A percentile compares a stretch with the other conserved stretches of the same genome.
Evolutionary conservation across 2,888 invertebrate genomes (phyloP).

Genomic region (Hirtodrosophila alboralis): DNA sequence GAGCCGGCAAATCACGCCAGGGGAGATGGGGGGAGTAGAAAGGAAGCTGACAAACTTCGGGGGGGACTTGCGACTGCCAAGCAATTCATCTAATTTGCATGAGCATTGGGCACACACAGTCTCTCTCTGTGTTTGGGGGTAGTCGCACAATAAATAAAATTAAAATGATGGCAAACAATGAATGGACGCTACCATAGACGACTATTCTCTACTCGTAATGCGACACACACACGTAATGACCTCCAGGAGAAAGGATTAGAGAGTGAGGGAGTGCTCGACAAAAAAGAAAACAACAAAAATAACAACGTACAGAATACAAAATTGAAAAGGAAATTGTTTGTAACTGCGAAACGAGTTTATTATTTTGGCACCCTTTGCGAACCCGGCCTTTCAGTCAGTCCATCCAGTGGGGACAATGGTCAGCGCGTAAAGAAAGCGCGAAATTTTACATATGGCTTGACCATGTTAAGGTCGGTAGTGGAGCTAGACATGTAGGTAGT

Average conservation of each 20-base stretch:
- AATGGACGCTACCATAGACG: conserved; percentile 50
- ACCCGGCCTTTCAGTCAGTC: conserved; percentile 9
- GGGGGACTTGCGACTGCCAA: conserved; percentile 49
- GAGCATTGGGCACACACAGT: conserved; percentile 60
- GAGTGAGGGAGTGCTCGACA: conserved; percentile 7
- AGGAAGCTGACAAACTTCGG: conserved; percentile 41
- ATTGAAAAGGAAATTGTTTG: conserved; percentile 84
- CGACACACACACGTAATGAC: conserved; percentile 81
- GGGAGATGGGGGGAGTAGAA: conserved; percentile 3
- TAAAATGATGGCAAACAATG: conserved; percentile 84
- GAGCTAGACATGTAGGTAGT: conserved; percentile 43
- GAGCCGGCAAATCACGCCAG: conserved; percentile 42
- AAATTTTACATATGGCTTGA: conserved; percentile 74
- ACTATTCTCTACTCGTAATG: conserved; percentile 73
- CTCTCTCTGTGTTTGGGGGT: conserved; percentile 45
- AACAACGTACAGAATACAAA: conserved; percentile 68
- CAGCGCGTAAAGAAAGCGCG: conserved; percentile 75
- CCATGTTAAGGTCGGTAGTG: conserved; percentile 17
- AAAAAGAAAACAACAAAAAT: conserved; percentile 14
- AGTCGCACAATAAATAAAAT: conserved; percentile 84
- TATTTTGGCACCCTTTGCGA: conserved; percentile 83
- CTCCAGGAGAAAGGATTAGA: conserved; percentile 37
- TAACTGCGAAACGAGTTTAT: conserved; percentile 83
- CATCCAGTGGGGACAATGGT: conserved; percentile 37
- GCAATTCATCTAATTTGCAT: conserved; percentile 84